Evolutionary conservation across 2,888 invertebrate genomes (phyloP), one percentile per base, ranked within the genome.

Genomic region (Cheiracanthium punctorium): DNA sequence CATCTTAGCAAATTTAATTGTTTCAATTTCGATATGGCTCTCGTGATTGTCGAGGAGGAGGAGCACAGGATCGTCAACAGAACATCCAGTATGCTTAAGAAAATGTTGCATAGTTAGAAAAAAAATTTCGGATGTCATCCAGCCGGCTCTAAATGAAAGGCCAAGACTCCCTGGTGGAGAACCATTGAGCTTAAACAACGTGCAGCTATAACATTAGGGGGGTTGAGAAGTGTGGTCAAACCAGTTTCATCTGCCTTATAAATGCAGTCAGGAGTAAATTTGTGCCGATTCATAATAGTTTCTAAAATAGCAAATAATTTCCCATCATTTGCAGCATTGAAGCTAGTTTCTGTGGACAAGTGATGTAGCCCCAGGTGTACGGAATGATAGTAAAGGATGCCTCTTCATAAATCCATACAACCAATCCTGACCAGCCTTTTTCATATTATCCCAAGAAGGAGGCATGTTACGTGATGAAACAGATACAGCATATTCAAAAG

Each of bases 1-100:
- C 32, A 90, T 90, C 89, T 91, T 88, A 90, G 91, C 89, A 88
- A 88, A 89, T 90, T 90, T 85, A 88, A 92, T 70, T 10, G 76
- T 82, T 8, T 88, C 80, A 41, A 89, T 86, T 24, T 84, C 73
- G 5, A 90, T 79, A 85, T 91, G 91, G 8, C 89, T 89, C 37
- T 87, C 76, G 79, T 91, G 90, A 71, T 91, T 91, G 88, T 90
- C 91, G 12, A 91, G 76, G 41, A 90, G 58, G 52, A 91, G 32
- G 7, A 90, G 89, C 89, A 86, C 90, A 74, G 28, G 28, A 8
- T 37, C 37, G 12, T 37, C 37, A 37, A 37, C 12, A 37, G 37
- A 20, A 28, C 28, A 30, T 32, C 41, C 48, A 17, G 52, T 30
- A 41, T 52, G 30, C 43, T 72, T 41, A 24, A 43, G 5, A 29